A percentile compares a stretch with the other conserved stretches of the same genome.
Evolutionary conservation across 2,888 invertebrate genomes (phyloP).

Genomic region (Andrena haemorrhoa): DNA sequence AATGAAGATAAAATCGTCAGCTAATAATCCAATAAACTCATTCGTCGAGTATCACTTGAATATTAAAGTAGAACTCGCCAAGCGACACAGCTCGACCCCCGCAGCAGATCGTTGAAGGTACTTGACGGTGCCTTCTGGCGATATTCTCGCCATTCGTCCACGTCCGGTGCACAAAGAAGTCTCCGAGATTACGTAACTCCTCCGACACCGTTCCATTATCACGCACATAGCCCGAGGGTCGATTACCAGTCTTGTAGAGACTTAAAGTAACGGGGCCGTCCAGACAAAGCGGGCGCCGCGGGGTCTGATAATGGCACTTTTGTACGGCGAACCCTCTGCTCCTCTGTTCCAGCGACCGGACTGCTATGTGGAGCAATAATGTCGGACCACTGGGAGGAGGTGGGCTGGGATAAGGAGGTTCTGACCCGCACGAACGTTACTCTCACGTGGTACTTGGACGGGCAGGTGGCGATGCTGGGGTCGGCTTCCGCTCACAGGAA

Average conservation of each 20-base stretch:
- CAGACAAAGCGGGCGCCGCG: background rate
- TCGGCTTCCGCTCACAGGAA: constrained; percentile 65
- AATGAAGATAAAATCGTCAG: too few species aligned
- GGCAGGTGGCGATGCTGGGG: constrained; percentile 89
- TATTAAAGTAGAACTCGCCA: too few species aligned
- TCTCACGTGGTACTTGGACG: constrained; percentile 91
- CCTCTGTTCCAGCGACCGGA: constrained; percentile 86
- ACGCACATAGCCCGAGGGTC: constrained; percentile 1
- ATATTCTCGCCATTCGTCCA: too few species aligned
- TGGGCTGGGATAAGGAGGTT: constrained; percentile 90
- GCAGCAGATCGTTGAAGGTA: too few species aligned
- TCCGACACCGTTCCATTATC: constrained; percentile 1
- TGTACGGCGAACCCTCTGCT: background rate
- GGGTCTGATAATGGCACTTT: background rate
- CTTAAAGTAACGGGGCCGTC: constrained; percentile 21
- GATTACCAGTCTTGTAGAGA: background rate
- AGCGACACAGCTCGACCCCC: too few species aligned
- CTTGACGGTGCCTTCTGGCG: too few species aligned
- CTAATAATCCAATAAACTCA: too few species aligned
- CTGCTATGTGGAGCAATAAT: constrained; percentile 94
- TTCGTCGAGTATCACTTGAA: too few species aligned
- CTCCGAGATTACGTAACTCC: background rate
- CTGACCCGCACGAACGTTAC: constrained; percentile 88
- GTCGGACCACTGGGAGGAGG: constrained; percentile 96
- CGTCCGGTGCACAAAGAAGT: background rate